Conservation (phyloP, 1,140 invertebrate genomes). For the Drosophila neocordata region DNA sequence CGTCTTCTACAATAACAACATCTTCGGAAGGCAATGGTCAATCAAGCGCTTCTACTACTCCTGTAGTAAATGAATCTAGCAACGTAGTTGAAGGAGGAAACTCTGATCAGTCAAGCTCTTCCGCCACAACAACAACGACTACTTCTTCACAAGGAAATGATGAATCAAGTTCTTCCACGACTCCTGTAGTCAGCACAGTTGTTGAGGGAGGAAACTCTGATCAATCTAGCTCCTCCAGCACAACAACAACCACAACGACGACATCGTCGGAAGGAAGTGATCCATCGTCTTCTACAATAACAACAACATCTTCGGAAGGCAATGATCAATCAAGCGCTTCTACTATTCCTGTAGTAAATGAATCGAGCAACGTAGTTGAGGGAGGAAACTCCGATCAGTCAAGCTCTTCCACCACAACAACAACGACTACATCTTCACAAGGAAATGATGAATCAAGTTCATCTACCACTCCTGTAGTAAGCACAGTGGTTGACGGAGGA, state of each 20-base stretch:
- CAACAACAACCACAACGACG: conserved; percentile 9
- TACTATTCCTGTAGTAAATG: neutral
- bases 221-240: conserved; percentile 14
- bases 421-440: neutral
- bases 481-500: too few relatives aligned
- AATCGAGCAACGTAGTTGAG: too few relatives aligned
- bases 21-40: neutral
- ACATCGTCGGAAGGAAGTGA: conserved; percentile 2
- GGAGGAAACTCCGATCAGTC: conserved; percentile 7
- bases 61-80: neutral
- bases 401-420: conserved; percentile 8
- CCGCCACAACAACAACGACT: conserved; percentile 12
- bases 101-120: conserved; percentile 7
- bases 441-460: neutral
- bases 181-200: neutral
- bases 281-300: neutral
- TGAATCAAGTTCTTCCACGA: neutral
- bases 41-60: neutral
- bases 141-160: conserved; percentile 14
- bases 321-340: neutral
- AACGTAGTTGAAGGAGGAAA: neutral
- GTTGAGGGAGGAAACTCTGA: neutral
- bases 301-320: neutral
- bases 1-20: neutral
- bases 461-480: neutral